Percentiles rank a stretch among this genome's conserved stretches.
Conservation (phyloP, 2,797 vertebrate species). For the Tiaroga cobitis region DNA sequence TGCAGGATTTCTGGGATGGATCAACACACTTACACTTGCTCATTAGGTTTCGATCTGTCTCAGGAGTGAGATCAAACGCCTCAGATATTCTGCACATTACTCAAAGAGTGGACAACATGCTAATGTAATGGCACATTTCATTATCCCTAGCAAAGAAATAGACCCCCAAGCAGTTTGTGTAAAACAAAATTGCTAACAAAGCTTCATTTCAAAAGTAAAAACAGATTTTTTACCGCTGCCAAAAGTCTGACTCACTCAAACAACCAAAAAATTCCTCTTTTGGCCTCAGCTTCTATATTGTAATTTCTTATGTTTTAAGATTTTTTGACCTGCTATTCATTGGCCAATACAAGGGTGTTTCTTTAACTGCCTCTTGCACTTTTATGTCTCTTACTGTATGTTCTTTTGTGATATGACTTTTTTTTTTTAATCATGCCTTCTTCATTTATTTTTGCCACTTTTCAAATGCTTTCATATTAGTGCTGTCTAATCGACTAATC, state of each 20-base stretch:
- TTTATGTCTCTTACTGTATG: not conserved
- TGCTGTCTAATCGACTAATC: too few species aligned
- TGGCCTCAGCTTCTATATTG: not conserved
- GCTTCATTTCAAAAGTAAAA: not conserved
- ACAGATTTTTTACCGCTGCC: not conserved
- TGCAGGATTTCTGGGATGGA: slow-evolving; percentile 19
- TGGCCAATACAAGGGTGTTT: not conserved
- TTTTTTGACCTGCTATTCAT: not conserved
- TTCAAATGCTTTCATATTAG: too few species aligned
- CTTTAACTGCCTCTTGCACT: not conserved
- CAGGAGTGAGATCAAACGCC: slow-evolving; percentile 12
- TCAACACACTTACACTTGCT: slow-evolving; percentile 9
- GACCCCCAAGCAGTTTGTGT: slow-evolving; percentile 4
- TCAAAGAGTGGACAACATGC: slow-evolving; percentile 4
- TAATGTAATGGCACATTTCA: not conserved
- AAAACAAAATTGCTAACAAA: not conserved
- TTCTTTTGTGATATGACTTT: not conserved
- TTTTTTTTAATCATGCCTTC: not conserved
- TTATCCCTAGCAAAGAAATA: not conserved
- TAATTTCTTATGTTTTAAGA: not conserved
- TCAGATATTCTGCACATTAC: not conserved
- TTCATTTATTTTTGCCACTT: not conserved
- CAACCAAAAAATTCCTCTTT: not conserved
- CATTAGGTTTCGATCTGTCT: slow-evolving; percentile 29
- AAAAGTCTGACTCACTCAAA: slow-evolving; percentile 20